Evolutionary conservation across 2,113 vertebrate species (phyloP).

Genomic region (Anoura caudifer): DNA sequence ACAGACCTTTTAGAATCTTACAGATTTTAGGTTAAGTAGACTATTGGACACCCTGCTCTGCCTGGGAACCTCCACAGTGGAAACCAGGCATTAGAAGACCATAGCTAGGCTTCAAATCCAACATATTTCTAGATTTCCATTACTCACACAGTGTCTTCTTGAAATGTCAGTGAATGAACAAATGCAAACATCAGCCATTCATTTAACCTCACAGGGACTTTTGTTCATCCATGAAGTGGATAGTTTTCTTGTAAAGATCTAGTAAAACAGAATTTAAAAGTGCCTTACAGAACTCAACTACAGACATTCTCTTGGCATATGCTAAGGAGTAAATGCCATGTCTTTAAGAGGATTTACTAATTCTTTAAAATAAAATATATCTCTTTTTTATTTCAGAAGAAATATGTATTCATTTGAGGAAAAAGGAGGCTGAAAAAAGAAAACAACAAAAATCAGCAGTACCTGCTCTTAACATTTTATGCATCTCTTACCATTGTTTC

Average conservation of each 20-base stretch:
- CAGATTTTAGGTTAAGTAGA: neutral
- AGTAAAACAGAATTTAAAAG: neutral
- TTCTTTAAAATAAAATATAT: neutral
- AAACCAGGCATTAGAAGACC: neutral
- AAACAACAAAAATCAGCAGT: neutral
- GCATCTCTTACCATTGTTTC: neutral
- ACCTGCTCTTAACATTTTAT: neutral
- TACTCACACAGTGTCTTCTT: neutral
- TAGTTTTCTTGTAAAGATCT: neutral
- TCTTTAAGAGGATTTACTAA: neutral
- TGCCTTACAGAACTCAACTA: neutral
- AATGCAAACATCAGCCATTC: neutral
- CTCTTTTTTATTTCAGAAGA: neutral
- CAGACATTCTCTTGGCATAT: neutral
- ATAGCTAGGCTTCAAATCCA: neutral
- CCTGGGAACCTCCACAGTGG: neutral
- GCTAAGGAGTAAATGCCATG: neutral
- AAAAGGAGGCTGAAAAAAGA: neutral
- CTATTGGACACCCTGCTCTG: neutral
- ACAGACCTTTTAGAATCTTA: neutral
- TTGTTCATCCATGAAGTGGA: neutral
- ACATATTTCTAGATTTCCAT: neutral
- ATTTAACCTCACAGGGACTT: neutral
- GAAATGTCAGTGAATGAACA: neutral
- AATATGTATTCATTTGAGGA: neutral